phyloP scores from a whole-genome alignment of 1,140 invertebrate species.

The Neotoxoptera formosana region DNA sequence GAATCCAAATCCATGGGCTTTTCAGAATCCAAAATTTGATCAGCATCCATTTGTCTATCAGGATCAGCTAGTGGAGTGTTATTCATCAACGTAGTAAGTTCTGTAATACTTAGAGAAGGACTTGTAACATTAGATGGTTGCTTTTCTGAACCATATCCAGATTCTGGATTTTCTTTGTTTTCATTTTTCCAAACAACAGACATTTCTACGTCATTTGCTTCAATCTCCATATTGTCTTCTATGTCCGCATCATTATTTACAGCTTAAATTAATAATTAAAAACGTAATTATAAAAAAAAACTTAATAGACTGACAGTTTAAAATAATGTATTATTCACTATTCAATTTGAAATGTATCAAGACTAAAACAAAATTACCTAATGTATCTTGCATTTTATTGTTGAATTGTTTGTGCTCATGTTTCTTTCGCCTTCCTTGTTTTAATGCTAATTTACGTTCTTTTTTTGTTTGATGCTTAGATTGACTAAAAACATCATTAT shows the following conservation, averaged over 20 bases:
- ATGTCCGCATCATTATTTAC: conserved; percentile 77
- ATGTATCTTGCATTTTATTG: conserved; percentile 42
- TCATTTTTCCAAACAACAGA: conserved; percentile 58
- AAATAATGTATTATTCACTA: not conserved
- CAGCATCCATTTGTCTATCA: conserved; percentile 42
- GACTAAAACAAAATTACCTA: conserved; percentile 16
- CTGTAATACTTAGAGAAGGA: conserved; percentile 59
- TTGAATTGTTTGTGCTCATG: conserved; percentile 46
- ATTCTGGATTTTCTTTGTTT: conserved; percentile 67
- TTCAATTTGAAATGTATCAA: not conserved
- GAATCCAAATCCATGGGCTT: conserved; percentile 55
- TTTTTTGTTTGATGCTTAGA: conserved; percentile 76
- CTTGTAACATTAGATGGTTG: conserved; percentile 60
- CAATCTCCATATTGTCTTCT: conserved; percentile 72
- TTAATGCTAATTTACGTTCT: conserved; percentile 71
- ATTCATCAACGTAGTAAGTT: conserved; percentile 52
- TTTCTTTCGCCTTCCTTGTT: conserved; percentile 64
- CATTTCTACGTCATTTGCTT: conserved; percentile 67
- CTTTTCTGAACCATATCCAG: conserved; percentile 77
- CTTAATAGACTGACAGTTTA: not conserved
- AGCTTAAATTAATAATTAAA: conserved; percentile 60
- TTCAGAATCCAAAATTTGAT: conserved; percentile 42
- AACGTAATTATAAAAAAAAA: not conserved
- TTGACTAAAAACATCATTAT: conserved; percentile 65
- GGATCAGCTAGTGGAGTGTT: conserved; percentile 50